Base-by-base conservation (phyloP, 2,113 vertebrate species). In the Gavia stellata region DNA sequence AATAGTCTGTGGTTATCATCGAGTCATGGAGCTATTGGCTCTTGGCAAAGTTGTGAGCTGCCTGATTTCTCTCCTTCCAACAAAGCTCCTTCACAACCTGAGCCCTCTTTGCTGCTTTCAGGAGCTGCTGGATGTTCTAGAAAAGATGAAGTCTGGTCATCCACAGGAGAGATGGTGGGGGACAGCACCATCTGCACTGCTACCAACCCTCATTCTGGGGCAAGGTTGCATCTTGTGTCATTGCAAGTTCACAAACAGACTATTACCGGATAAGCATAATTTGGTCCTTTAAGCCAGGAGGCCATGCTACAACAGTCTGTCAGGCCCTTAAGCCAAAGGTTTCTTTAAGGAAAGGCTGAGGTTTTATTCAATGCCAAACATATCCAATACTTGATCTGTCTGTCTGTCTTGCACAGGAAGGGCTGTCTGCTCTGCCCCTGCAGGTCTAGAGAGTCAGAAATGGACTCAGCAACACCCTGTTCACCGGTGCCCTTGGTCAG, bases 211-310 rank as follows among this genome's bases (percentile, higher is more conserved):
- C 31, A n/a, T 65, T 66, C 21, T 53, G 45, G 23, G 72, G 9
- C 49, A 66, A 65, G 31, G 38, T 28, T 1, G 1, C 1, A 2
- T 8, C 13, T 9, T n/a, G 18, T 53, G 36, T 19, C 7, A 53
- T n/a, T 73, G 21, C 45, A 74, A 53, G 47, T 63, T 74, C 42
- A 79, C 15, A 75, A 29, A 47, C 2, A 62, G 34, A n/a, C 17
- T 29, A 15, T 63, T 88, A n/a, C 12, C 19, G 8, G 11, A 3
- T 55, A 83, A 90, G 21, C 23, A 29, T 55, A 42, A 70, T 59
- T 71, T 80, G 4, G 5, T 34, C 15, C 10, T 83, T 86, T 59
- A 83, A 77, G 19, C 17, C n/a, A 72, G 67, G 56, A 82, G 24
- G 4, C 50, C 31, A 18, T 34, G 18, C 34, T 58, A 12, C 36